A percentile compares a stretch with the other conserved stretches of the same genome.
Conservation (phyloP, 2,888 invertebrate genomes). For the Gastracanthus pulcherrimus region DNA sequence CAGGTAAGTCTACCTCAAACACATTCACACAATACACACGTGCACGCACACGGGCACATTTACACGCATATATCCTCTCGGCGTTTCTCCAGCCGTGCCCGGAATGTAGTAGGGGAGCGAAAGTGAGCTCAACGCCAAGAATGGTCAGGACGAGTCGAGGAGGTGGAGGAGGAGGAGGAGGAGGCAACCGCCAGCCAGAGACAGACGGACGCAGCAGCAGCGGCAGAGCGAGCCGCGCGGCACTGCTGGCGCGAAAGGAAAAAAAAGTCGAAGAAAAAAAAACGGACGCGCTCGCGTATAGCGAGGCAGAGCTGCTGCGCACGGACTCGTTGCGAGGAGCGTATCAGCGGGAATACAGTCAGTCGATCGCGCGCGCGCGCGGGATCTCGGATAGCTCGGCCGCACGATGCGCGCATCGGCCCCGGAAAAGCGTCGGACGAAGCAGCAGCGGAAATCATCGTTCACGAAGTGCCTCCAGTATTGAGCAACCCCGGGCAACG, state of each 20-base stretch:
- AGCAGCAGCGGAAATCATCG: too few relatives aligned
- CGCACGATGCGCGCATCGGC: slow-evolving; percentile 30
- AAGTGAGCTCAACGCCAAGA: slow-evolving; percentile 76
- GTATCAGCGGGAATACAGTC: slow-evolving; percentile 5
- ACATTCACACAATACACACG: not conserved
- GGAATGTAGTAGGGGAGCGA: slow-evolving; percentile 65
- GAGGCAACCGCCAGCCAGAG: not conserved
- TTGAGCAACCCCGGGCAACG: not conserved
- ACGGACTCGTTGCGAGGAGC: not conserved
- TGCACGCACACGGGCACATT: not conserved
- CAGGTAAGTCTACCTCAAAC: not conserved
- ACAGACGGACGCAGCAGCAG: not conserved
- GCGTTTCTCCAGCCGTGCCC: too few relatives aligned
- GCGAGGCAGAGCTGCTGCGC: not conserved
- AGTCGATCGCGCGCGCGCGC: slow-evolving; percentile 7
- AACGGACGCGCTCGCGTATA: too few relatives aligned
- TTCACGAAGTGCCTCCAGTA: too few relatives aligned
- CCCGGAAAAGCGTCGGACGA: slow-evolving; percentile 2
- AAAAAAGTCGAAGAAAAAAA: not conserved
- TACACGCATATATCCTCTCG: not conserved
- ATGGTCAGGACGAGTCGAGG: slow-evolving; percentile 72
- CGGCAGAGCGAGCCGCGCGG: not conserved
- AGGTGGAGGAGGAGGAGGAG: slow-evolving; percentile 33
- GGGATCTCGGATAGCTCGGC: not conserved
- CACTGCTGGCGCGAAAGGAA: not conserved